phyloP scores from a whole-genome alignment of 2,113 vertebrate species.

The Archocentrus centrarchus region DNA sequence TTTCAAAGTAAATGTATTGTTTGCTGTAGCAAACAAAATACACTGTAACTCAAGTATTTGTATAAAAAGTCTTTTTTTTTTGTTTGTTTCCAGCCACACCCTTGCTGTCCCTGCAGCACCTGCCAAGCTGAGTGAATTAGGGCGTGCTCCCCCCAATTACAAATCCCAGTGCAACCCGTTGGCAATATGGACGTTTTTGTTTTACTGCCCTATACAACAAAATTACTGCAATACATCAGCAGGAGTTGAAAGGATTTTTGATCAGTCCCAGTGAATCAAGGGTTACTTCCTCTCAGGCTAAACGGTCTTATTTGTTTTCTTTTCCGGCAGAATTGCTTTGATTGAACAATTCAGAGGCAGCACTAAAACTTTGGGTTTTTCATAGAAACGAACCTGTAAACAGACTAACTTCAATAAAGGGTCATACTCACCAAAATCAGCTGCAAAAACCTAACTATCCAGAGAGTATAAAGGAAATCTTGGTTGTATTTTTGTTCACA shows the following conservation, averaged over 20 bases:
- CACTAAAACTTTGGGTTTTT: background rate
- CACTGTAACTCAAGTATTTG: background rate
- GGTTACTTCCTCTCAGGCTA: background rate
- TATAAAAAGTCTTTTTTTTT: background rate
- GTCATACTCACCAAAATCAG: background rate
- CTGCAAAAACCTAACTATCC: background rate
- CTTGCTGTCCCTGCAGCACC: background rate
- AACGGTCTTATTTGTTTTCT: constrained; percentile 15
- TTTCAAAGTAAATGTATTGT: background rate
- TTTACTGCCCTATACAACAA: constrained; percentile 40
- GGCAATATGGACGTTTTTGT: constrained; percentile 11
- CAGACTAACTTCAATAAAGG: background rate
- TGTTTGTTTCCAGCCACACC: background rate
- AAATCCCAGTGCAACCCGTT: constrained; percentile 37
- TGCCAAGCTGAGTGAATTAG: background rate
- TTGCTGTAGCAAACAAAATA: constrained; percentile 11
- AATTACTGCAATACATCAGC: constrained; percentile 48
- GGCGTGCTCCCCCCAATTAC: constrained; percentile 10
- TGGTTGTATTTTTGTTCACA: background rate
- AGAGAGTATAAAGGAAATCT: background rate
- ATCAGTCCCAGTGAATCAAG: constrained; percentile 49
- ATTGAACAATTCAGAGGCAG: background rate
- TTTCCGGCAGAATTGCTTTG: constrained; percentile 1
- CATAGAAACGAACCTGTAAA: background rate
- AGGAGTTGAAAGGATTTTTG: constrained; percentile 41